Percentiles rank a stretch among this genome's conserved stretches.
Conservation (phyloP, 2,113 vertebrate genomes). For the Cathartes aura region DNA sequence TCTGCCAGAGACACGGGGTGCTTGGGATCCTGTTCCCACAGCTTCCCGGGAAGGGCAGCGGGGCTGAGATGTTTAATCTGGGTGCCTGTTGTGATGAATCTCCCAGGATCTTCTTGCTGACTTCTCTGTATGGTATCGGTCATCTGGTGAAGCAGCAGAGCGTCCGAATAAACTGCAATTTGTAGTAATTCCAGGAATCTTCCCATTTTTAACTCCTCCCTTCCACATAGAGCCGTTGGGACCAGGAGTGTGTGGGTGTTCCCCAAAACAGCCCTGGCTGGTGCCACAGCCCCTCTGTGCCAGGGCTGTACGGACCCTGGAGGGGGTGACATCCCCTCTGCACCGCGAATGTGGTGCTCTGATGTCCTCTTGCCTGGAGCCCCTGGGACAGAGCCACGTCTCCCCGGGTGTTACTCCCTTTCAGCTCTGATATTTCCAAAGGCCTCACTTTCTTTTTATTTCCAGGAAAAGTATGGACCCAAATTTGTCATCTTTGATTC, state of each 20-base stretch:
- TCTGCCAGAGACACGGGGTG: background rate
- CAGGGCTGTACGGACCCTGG: fast-evolving
- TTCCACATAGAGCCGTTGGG: background rate
- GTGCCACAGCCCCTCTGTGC: background rate
- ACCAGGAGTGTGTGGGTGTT: background rate
- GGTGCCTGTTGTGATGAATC: background rate
- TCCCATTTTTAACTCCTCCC: background rate
- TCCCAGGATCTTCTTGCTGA: background rate
- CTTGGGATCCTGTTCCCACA: background rate
- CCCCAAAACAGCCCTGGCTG: background rate
- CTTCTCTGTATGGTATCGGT: background rate
- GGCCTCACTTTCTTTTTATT: background rate
- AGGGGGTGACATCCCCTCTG: background rate
- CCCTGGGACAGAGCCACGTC: background rate
- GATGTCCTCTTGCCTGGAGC: background rate
- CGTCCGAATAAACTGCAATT: background rate
- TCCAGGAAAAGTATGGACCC: background rate
- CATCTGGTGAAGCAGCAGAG: background rate
- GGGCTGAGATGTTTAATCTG: background rate
- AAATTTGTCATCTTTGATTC: background rate
- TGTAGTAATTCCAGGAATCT: background rate
- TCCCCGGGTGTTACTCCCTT: background rate
- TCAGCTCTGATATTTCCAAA: background rate
- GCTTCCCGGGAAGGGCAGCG: background rate
- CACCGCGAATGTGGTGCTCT: fast-evolving